These are phyloP conservation scores for Dryococelus australis DNA, from an alignment of 2,888 invertebrate species.

Conservation along the genomic window DNA sequence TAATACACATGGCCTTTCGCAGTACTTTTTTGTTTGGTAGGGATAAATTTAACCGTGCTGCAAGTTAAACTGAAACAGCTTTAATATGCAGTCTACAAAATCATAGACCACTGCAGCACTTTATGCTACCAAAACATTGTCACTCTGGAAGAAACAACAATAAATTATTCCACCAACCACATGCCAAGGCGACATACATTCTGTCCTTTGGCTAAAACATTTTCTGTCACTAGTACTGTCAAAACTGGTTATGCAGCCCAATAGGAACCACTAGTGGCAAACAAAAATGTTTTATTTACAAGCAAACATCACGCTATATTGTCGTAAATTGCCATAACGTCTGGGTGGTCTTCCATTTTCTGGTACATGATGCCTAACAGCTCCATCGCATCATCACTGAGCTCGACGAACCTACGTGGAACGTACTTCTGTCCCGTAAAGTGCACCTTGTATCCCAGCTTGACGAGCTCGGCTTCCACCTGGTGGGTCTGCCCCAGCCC, in stretches of 20 bases:
- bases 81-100: too few relatives aligned
- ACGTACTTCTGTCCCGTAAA: constrained; percentile 61
- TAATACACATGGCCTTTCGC: too few relatives aligned
- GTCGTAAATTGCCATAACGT: constrained; percentile 66
- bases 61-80: too few relatives aligned
- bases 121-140: too few relatives aligned
- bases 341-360: constrained; percentile 65
- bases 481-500: constrained; percentile 59
- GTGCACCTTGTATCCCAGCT: constrained; percentile 59
- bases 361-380: constrained; percentile 60
- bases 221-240: too few relatives aligned
- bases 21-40: too few relatives aligned
- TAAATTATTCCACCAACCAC: too few relatives aligned
- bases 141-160: too few relatives aligned
- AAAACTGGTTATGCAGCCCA: background rate
- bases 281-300: background rate
- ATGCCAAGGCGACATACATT: too few relatives aligned
- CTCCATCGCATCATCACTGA: constrained; percentile 63
- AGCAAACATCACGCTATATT: constrained; percentile 59
- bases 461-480: constrained; percentile 62
- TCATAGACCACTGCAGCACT: too few relatives aligned
- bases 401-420: constrained; percentile 58
- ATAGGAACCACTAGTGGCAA: background rate
- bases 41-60: too few relatives aligned
- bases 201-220: too few relatives aligned